A percentile compares a stretch with the other conserved stretches of the same genome.
Evolutionary conservation across 2,113 vertebrate genomes (phyloP).

Genomic region (Alaudala cheleensis): DNA sequence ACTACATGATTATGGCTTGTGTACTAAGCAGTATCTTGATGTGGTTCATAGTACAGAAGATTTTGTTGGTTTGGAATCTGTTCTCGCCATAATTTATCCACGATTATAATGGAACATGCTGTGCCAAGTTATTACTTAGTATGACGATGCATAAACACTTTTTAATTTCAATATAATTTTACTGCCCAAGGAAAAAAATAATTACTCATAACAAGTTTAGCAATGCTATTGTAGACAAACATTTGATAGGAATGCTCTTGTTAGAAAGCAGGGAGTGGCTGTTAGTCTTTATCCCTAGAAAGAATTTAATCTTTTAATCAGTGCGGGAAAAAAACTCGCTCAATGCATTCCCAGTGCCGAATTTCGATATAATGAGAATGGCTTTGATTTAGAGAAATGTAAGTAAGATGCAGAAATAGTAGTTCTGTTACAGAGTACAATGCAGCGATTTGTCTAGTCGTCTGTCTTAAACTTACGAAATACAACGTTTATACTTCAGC

Average conservation of each 20-base stretch:
- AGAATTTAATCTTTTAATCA: background rate
- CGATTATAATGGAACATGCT: conserved; percentile 9
- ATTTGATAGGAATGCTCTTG: conserved; percentile 2
- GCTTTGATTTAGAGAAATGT: conserved; percentile 6
- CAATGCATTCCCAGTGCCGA: background rate
- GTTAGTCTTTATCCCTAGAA: conserved; percentile 21
- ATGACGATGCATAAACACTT: conserved; percentile 29
- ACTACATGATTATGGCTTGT: conserved; percentile 11
- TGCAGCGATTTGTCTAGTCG: background rate
- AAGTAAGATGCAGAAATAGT: background rate
- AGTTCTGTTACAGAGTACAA: background rate
- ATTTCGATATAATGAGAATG: conserved; percentile 15
- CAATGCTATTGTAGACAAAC: background rate
- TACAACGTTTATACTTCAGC: background rate
- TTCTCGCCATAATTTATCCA: background rate
- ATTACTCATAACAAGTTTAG: conserved; percentile 26
- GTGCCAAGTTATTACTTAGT: conserved; percentile 59
- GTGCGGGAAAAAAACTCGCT: background rate
- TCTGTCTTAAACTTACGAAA: conserved; percentile 10
- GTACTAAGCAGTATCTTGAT: conserved; percentile 9
- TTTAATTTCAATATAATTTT: conserved; percentile 44
- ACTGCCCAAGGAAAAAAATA: conserved; percentile 37
- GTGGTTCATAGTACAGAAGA: background rate
- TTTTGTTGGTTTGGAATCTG: conserved; percentile 23
- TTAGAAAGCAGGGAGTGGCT: conserved; percentile 42